Evolutionary conservation across 2,888 invertebrate genomes (phyloP).

Genomic region (Meteorus cinctellus): DNA sequence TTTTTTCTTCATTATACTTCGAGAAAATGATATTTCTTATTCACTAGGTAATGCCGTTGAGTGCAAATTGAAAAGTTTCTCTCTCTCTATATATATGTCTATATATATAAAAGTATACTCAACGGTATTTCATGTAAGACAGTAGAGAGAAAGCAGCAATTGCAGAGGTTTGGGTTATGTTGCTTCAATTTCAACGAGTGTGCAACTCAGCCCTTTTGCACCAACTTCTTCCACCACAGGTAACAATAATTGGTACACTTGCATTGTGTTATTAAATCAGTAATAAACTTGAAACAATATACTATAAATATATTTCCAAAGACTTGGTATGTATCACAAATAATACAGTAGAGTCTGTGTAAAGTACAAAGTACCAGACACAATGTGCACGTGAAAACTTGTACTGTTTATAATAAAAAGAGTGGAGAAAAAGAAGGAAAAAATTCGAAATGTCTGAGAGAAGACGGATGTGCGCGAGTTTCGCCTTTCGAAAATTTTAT

Average conservation of each 20-base stretch:
- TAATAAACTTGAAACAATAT: constrained; percentile 22
- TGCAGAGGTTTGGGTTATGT: constrained; percentile 40
- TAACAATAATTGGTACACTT: constrained; percentile 59
- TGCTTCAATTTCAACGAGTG: constrained; percentile 44
- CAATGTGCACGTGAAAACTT: not conserved
- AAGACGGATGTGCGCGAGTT: constrained; percentile 39
- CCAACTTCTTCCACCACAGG: not conserved
- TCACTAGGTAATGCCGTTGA: not conserved
- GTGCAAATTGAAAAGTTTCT: constrained; percentile 31
- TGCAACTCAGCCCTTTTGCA: constrained; percentile 47
- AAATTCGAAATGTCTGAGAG: constrained; percentile 43
- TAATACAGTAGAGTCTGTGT: too few species aligned
- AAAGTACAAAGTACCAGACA: too few species aligned
- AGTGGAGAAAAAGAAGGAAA: not conserved
- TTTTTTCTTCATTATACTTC: not conserved
- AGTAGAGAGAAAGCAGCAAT: constrained; percentile 32
- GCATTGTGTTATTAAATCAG: constrained; percentile 61
- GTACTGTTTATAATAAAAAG: not conserved
- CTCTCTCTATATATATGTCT: not conserved
- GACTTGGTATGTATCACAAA: constrained; percentile 42
- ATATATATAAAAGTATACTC: not conserved
- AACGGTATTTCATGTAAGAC: constrained; percentile 25
- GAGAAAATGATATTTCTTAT: not conserved
- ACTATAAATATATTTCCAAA: constrained; percentile 50
- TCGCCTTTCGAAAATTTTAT: not conserved